Percentiles rank a stretch among this genome's conserved stretches.
These are phyloP conservation scores for Chirona hameri DNA, from an alignment of 2,888 invertebrate genomes.

Conservation along the genomic window DNA sequence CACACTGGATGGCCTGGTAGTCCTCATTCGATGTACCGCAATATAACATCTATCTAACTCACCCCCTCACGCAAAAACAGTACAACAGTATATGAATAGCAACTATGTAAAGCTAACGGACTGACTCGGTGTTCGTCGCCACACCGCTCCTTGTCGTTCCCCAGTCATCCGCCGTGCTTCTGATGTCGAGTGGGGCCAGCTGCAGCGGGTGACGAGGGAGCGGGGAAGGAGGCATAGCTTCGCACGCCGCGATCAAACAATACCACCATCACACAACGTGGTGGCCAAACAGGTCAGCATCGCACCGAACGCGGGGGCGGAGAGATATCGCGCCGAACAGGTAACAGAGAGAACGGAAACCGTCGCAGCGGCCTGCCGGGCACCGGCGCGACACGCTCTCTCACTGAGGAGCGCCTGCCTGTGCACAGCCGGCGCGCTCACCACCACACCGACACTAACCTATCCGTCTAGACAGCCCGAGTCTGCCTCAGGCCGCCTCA, in stretches of 20 bases:
- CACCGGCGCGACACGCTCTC: too few relatives aligned
- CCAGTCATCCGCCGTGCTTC: not conserved
- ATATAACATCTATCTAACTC: not conserved
- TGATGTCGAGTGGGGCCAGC: not conserved
- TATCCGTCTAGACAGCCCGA: too few relatives aligned
- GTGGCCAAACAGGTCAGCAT: not conserved
- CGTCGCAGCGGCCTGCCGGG: too few relatives aligned
- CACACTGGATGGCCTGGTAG: constrained; percentile 8
- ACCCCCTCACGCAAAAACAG: not conserved
- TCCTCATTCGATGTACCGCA: not conserved
- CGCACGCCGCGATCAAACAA: not conserved
- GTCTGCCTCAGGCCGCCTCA: too few relatives aligned
- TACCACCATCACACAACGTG: not conserved
- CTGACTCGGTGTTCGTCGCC: not conserved
- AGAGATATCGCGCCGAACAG: too few relatives aligned
- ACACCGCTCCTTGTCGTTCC: not conserved
- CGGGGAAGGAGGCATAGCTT: not conserved
- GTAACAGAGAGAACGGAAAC: too few relatives aligned
- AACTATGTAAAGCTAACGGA: not conserved
- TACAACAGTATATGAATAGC: not conserved
- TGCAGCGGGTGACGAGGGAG: not conserved
- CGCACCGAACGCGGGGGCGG: too few relatives aligned
- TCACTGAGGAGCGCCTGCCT: too few relatives aligned
- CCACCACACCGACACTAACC: not conserved
- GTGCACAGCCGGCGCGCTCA: not conserved